Percentiles rank a stretch among this genome's conserved stretches.
Evolutionary conservation across 2,113 vertebrate genomes (phyloP).

Genomic region (Anarhynchus alexandrinus): DNA sequence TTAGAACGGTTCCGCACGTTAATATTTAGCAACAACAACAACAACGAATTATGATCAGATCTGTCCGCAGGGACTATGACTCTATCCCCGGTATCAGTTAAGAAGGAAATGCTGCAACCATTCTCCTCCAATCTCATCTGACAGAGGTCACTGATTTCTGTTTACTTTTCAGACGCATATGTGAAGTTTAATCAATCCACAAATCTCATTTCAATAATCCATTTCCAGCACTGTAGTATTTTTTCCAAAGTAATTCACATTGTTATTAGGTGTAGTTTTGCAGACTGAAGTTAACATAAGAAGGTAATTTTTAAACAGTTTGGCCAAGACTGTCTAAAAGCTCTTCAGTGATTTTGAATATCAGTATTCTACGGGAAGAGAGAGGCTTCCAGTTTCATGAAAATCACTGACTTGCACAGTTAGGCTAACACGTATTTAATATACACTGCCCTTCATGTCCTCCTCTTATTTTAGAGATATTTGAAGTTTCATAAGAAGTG

Average conservation of each 20-base stretch:
- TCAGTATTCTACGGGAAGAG: not conserved
- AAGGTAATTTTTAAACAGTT: not conserved
- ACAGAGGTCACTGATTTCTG: not conserved
- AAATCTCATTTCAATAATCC: conserved; percentile 1
- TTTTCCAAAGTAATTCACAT: not conserved
- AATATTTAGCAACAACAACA: not conserved
- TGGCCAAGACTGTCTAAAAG: not conserved
- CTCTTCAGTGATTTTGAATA: not conserved
- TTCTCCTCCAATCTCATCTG: not conserved
- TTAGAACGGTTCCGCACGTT: not conserved
- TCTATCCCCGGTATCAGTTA: not conserved
- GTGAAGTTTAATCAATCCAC: not conserved
- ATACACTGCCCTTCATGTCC: not conserved
- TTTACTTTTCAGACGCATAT: not conserved
- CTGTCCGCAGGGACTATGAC: not conserved
- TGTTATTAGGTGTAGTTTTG: not conserved
- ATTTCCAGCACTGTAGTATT: not conserved
- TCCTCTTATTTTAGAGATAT: not conserved
- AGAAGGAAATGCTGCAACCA: not conserved
- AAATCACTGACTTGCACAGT: not conserved
- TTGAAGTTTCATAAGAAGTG: not conserved
- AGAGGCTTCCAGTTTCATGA: not conserved
- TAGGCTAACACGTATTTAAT: not conserved
- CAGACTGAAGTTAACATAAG: not conserved
- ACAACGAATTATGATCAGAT: not conserved